phyloP scores from a whole-genome alignment of 2,888 invertebrate species.

The Heteromyza rotundicornis region DNA sequence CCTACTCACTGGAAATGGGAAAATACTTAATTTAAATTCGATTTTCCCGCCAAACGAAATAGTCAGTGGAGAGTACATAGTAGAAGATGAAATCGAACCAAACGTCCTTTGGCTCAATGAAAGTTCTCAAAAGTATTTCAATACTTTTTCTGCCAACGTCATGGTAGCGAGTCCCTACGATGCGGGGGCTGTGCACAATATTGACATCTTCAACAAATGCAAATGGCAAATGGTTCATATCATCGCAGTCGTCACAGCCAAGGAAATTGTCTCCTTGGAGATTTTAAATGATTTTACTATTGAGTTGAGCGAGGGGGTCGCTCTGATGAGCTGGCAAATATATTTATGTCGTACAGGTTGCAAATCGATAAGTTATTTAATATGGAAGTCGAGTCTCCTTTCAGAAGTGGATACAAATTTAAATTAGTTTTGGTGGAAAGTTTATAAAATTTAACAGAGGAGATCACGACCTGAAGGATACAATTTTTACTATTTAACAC shows the following conservation, averaged over 20 bases:
- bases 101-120: neutral
- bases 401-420: no score
- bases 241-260: neutral
- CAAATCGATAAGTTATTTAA: conserved; percentile 2
- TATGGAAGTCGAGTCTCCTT: no score
- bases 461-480: no score
- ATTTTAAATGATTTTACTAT: conserved; percentile 37
- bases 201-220: neutral
- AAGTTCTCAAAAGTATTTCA: neutral
- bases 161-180: neutral
- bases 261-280: conserved; percentile 51
- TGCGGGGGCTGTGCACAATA: no score
- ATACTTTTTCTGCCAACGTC: neutral
- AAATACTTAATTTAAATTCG: conserved; percentile 42
- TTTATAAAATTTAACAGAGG: no score
- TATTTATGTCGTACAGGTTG: neutral
- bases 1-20: conserved; percentile 35
- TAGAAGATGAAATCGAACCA: neutral
- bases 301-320: no score
- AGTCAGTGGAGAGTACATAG: neutral
- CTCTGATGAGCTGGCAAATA: neutral
- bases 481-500: no score
- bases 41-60: conserved; percentile 19
- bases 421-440: no score
- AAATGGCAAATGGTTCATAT: neutral